Base-by-base conservation (phyloP, 1,140 invertebrate genomes). In the Chironomus striatipennis region DNA sequence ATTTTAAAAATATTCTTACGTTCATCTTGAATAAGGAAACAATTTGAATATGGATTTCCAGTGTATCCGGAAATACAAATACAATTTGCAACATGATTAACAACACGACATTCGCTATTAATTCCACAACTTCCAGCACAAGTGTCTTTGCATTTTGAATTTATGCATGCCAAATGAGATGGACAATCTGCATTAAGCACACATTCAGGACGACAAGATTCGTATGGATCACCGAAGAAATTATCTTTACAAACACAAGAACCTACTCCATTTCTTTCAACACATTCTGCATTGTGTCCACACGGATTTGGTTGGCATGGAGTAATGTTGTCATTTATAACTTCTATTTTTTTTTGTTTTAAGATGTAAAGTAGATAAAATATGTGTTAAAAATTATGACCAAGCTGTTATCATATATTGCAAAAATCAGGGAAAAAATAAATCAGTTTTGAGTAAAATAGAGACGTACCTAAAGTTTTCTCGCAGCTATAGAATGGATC, bases 41-140 rank as follows among this genome's bases (percentile, higher is more conserved):
- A 89, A 73, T 84, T 81, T 74, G 82, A 85, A 78, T 89, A 89
- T 43, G 88, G 86, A 85, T 89, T 87, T 42, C 91, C 91, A 47
- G 86, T 87, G 76, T 72, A 85, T 42, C 87, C 88, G 75, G 84
- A 76, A 42, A 85, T 83, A 80, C 92, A 93, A 1, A 87, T 81
- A 79, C 70, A 0, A 75, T 15, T 73, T 2, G 76, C 76, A 5
- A 88, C 85, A 78, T 93, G 91, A 79, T 88, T 88, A 7, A 88
- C 84, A 8, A 90, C 89, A 21, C 84, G 85, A 78, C 93, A 94
- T 74, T 87, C 84, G 1, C 92, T 90, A 76, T 87, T 86, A 9
- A 87, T 80, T 12, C 90, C 91, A 79, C 92, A 94, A 7, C 88
- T 87, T 43, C 90, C 91, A 7, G 86, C 86, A 79, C 91, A 93